Base-by-base conservation (phyloP, 2,797 vertebrate species). In the Zenarchopterus dispar region DNA sequence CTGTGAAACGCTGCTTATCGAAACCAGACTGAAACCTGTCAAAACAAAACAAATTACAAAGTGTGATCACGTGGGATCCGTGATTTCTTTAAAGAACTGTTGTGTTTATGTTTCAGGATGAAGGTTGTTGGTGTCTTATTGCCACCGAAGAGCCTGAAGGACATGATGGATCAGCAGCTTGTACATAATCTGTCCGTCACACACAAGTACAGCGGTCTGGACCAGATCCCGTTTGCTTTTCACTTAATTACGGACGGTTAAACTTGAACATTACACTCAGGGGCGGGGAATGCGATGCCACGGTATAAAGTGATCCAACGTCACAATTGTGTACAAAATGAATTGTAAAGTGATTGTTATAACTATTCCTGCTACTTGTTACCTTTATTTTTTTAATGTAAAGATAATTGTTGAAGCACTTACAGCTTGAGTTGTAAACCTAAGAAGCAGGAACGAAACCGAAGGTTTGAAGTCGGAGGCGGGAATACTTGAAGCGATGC, bases 221-320 rank as follows among this genome's bases (percentile, higher is more conserved):
- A 68, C 81, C 71, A 64, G 83, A 87, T 87, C 74, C 66, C 62
- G 76, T 89, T 78, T 89, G 85, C 77, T 65, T 91, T 74, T 85
- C 70, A 21, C 66, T 78, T 90, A 84, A 81, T 85, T 73, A 77
- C 82, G 88, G 84, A 83, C 59, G 84, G 84, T 84, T 80, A 92
- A 89, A 93, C 92, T 93, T 93, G 93, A 93, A 93, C 85, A 83
- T 93, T 90, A 88, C 87, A 87, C 92, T 93, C 91, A 93, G 92
- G 92, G 92, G 90, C 15, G 77, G 65, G 91, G 84, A 80, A 75
- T 68, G 78, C 66, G 79, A 86, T 58, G 84, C 87, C 80, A 84
- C 77, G 68, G 64, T 82, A 78, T 84, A 75, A 64, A 73, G 64
- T 73, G 63, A 80, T 78, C 56, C 48, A 75, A 73, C 24, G 22